Conservation (phyloP, 2,888 invertebrate species). For the Peribatodes rhomboidaria region DNA sequence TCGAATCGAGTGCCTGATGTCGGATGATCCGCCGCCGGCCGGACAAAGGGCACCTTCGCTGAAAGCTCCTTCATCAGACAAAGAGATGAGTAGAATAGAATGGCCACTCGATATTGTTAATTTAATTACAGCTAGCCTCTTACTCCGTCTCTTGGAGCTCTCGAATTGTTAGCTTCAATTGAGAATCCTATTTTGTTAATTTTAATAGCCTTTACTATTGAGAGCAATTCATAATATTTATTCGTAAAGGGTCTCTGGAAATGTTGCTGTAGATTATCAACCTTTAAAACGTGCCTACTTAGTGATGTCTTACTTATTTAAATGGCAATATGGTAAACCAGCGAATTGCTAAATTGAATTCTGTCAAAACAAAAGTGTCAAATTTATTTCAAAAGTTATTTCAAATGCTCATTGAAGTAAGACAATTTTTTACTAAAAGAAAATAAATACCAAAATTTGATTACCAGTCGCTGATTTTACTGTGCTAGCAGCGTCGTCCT, state of each 20-base stretch:
- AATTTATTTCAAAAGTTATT: too few species aligned
- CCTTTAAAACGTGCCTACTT: too few species aligned
- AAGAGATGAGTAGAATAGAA: conserved; percentile 17
- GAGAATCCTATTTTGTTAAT: conserved; percentile 12
- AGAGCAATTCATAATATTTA: conserved; percentile 5
- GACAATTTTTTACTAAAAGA: too few species aligned
- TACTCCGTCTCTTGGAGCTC: conserved; percentile 14
- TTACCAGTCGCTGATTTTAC: too few species aligned
- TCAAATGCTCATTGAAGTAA: too few species aligned
- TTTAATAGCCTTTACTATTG: neutral
- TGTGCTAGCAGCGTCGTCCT: too few species aligned
- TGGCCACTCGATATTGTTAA: conserved; percentile 26
- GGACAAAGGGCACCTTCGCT: conserved; percentile 27
- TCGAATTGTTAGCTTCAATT: conserved; percentile 2
- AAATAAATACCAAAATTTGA: too few species aligned
- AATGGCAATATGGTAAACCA: too few species aligned
- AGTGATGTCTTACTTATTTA: too few species aligned
- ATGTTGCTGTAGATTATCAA: neutral
- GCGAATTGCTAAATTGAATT: too few species aligned
- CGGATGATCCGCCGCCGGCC: conserved; percentile 14
- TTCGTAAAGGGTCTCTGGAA: neutral
- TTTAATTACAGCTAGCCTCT: conserved; percentile 20
- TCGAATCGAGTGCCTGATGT: conserved; percentile 3
- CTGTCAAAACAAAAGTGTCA: too few species aligned
- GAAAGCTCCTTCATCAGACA: conserved; percentile 30